Evolutionary conservation across 2,888 invertebrate genomes (phyloP).

Genomic region (Parnassius glacialis): DNA sequence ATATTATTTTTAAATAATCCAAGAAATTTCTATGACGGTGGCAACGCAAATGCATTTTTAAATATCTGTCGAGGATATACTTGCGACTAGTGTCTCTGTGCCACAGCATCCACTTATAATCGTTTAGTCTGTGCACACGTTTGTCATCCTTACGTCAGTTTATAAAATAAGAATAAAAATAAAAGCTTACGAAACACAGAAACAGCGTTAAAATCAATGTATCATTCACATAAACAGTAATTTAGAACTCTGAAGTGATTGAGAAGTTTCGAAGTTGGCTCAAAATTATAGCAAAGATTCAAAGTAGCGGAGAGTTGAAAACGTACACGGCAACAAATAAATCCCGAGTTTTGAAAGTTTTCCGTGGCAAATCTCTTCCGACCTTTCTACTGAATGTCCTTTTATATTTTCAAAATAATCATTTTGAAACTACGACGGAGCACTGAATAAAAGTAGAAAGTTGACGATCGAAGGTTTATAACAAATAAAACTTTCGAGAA

Average conservation of each 20-base stretch:
- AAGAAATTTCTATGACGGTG: too few relatives aligned
- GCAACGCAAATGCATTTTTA: too few relatives aligned
- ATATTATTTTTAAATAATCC: too few relatives aligned
- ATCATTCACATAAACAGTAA: constrained; percentile 14
- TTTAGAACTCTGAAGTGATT: constrained; percentile 7
- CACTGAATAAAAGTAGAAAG: constrained; percentile 31
- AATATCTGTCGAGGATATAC: too few relatives aligned
- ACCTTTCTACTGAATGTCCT: constrained; percentile 33
- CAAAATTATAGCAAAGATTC: constrained; percentile 24
- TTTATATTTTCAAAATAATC: constrained; percentile 38
- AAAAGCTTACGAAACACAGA: background rate
- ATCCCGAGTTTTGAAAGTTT: constrained; percentile 51
- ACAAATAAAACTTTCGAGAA: constrained; percentile 25
- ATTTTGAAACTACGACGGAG: constrained; percentile 32
- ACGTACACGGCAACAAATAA: constrained; percentile 47
- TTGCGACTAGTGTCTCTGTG: too few relatives aligned
- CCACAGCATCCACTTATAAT: too few relatives aligned
- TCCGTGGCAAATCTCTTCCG: constrained; percentile 41
- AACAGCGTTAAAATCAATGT: background rate
- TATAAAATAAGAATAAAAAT: too few relatives aligned
- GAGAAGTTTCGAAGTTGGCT: constrained; percentile 13
- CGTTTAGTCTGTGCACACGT: too few relatives aligned
- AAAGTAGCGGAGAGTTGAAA: constrained; percentile 27
- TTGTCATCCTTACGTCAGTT: too few relatives aligned
- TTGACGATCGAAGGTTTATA: constrained; percentile 31